Evolutionary conservation across 2,797 vertebrate genomes (phyloP).

Genomic region (Mormyrus proboscirostris): DNA sequence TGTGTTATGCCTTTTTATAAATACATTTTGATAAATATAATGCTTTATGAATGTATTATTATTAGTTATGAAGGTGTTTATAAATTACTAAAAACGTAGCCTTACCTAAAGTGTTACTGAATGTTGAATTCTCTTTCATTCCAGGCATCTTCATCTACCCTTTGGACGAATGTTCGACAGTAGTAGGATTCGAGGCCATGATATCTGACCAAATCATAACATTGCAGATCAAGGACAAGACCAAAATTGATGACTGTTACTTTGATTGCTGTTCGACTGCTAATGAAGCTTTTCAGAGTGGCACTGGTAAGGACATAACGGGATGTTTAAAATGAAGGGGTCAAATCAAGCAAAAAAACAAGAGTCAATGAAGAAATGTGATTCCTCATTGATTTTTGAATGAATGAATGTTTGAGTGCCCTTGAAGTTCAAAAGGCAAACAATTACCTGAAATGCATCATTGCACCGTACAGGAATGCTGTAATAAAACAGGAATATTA

Average conservation of each 20-base stretch:
- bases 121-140: not conserved
- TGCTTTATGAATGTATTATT: not conserved
- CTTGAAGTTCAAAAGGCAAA: not conserved
- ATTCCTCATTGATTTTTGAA: not conserved
- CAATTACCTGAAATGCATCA: not conserved
- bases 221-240: conserved; percentile 89
- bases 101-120: not conserved
- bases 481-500: not conserved
- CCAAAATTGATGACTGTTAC: conserved; percentile 72
- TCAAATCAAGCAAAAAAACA: not conserved
- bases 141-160: conserved; percentile 91
- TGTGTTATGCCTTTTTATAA: not conserved
- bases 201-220: conserved; percentile 74
- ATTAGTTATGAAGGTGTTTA: not conserved
- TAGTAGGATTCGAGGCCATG: conserved; percentile 87
- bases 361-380: not conserved
- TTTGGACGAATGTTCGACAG: conserved; percentile 75
- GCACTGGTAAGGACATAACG: conserved; percentile 61
- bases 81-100: not conserved
- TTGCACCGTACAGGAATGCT: not conserved
- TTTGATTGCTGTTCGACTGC: conserved; percentile 54
- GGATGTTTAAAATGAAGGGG: not conserved
- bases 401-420: not conserved
- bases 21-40: not conserved
- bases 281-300: conserved; percentile 47